Base-by-base conservation (phyloP, 2,113 vertebrate genomes). In the Thalassoma bifasciatum region DNA sequence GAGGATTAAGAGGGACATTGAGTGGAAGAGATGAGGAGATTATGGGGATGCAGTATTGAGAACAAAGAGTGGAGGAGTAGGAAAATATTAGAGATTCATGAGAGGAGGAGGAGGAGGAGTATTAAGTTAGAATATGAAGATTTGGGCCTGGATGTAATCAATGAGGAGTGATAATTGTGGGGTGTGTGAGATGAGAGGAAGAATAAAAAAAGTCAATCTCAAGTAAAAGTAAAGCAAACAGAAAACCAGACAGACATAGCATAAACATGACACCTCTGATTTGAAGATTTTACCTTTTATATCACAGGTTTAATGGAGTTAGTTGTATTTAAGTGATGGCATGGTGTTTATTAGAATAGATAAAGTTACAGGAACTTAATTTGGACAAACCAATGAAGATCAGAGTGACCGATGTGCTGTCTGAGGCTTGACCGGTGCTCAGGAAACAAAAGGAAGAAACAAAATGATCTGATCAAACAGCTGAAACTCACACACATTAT, bases 51-150 rank as follows among this genome's bases (percentile, higher is more conserved):
- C 74, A 71, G 71, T 57, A 42, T 10, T 49, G 38, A 72, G 49
- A 75, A 62, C 37, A 63, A 67, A 69, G 50, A 49, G 53, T 49
- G 11, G 0, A 59, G 30, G 47, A 71, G 56, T 17, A 21, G n/a
- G 1, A 69, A 60, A 36, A 54, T 53, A 30, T 69, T n/a, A 76
- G 40, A 51, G 30, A 58, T 36, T 44, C 38, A 34, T n/a, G 7
- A 62, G 34, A 30, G n/a, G n/a, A n/a, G n/a, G n/a, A n/a, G n/a
- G 36, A 67, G 22, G 23, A 6, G 10, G 26, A 34, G 50, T 14
- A 62, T 6, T 10, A 34, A 64, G 72, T 69, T 62, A 61, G 8
- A 24, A 69, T 74, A 61, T 71, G 40, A 47, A 60, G 37, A 70
- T 37, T 63, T 14, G 44, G 17, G 44, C 16, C 17, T 46, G 26